Evolutionary conservation across 2,888 invertebrate genomes (phyloP).

Genomic region (Cephus nigrinus): DNA sequence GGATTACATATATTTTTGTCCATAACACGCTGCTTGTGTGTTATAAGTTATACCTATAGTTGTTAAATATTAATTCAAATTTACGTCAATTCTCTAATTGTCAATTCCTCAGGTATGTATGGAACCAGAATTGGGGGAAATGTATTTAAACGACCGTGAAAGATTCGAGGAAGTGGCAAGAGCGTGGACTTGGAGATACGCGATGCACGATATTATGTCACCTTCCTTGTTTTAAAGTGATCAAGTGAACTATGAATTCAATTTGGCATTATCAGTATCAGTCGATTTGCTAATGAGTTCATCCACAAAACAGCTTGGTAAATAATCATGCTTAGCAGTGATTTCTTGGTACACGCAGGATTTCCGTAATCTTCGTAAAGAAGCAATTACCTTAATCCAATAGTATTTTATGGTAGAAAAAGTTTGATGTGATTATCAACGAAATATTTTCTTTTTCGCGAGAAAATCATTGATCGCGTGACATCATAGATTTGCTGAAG

Average conservation of each 20-base stretch:
- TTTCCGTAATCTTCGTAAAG: background rate
- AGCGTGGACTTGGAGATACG: constrained; percentile 92
- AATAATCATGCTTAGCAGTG: no score
- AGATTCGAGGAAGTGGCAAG: constrained; percentile 85
- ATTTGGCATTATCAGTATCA: background rate
- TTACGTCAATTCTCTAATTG: constrained; percentile 13
- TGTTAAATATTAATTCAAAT: constrained; percentile 11
- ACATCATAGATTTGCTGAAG: background rate
- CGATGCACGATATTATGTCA: constrained; percentile 78
- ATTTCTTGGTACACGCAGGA: background rate
- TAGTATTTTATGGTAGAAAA: background rate
- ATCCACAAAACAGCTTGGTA: no score
- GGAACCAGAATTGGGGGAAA: constrained; percentile 85
- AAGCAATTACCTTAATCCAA: background rate
- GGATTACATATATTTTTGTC: background rate
- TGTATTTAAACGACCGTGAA: constrained; percentile 79
- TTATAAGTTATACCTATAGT: background rate
- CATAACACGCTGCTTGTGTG: background rate
- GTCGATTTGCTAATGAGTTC: background rate
- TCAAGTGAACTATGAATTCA: background rate
- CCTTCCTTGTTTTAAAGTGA: constrained; percentile 40
- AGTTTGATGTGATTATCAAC: background rate
- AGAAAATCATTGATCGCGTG: background rate
- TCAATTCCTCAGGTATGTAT: constrained; percentile 77
- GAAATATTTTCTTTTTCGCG: background rate